Conservation (phyloP, 2,113 vertebrate species). For the Todiramphus chloris region DNA sequence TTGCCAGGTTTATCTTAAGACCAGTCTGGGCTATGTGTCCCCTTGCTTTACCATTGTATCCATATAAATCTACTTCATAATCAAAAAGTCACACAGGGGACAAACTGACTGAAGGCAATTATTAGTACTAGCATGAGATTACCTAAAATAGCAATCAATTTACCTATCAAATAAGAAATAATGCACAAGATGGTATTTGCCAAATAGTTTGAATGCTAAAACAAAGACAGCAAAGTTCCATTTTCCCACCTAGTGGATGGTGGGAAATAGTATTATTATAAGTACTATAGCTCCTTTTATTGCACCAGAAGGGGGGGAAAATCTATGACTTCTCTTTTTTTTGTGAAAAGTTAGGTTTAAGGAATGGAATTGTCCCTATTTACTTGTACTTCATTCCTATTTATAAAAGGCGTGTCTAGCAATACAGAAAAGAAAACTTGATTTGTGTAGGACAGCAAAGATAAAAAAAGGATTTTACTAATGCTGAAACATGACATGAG, state of each 20-base stretch:
- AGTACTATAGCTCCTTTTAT: not conserved
- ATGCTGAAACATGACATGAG: not conserved
- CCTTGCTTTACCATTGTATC: not conserved
- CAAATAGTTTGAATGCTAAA: not conserved
- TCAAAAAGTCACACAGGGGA: not conserved
- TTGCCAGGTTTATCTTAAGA: not conserved
- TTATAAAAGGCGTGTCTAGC: not conserved
- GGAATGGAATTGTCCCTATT: not conserved
- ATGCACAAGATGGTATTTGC: not conserved
- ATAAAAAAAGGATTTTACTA: not conserved
- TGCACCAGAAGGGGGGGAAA: not conserved
- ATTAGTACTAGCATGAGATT: not conserved
- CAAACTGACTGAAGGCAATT: not conserved
- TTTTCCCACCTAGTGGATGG: not conserved
- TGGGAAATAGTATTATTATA: not conserved
- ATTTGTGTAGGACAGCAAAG: not conserved
- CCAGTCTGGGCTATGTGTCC: not conserved
- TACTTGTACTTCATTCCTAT: not conserved
- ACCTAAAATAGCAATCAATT: not conserved
- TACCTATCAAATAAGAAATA: not conserved
- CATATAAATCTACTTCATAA: not conserved
- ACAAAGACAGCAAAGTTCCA: not conserved
- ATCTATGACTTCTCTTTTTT: not conserved
- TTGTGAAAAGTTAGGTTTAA: not conserved
- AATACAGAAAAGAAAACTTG: not conserved